Base-by-base conservation (phyloP, 2,113 vertebrate species). In the Cranoglanis bouderius region DNA sequence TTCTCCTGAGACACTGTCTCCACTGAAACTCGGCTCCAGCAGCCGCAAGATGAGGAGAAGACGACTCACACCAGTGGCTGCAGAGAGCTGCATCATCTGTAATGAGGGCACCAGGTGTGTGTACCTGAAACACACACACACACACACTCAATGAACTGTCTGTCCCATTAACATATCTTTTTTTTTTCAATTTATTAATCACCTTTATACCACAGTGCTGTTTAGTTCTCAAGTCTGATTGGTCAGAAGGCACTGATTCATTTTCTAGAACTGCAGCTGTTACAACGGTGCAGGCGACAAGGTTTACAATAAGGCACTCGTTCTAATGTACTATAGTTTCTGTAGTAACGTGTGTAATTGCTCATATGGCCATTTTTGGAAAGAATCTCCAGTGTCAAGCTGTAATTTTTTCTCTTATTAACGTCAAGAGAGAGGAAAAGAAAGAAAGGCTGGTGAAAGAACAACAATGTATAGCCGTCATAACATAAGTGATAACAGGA, bases 81-180 rank as follows among this genome's bases (percentile, higher is more conserved):
- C 96, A 3, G 94, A 95, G 53, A 97, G 95, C 93, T 97, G 96
- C 92, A 90, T 92, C 90, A 92, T 92, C 81, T 97, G 96, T 82
- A 96, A 93, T 0, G 93, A 95, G 0, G 95, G 94, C 90, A 97
- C 78, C 92, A 96, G 90, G 88, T 95, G 94, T 24, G 92, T 93
- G 82, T 95, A 96, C 96, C 96, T 96, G 88, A 88, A n/a, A 90
- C 29, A 91, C 53, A 85, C 55, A 90, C 29, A 91, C 53, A 85
- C 53, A 70, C n/a, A 70, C 32, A 70, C n/a, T 6, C 14, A 72
- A 40, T 5, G 3, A 43, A 43, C 21, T 26, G 19, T 55, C 78
- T 4, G 7, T 10, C 2, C 46, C 14, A 80, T 51, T 67, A 67
- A 32, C n/a, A 6, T 16, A 6, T 6, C n/a, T 6, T 14, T 57